Evolutionary conservation across 1,140 invertebrate genomes (phyloP).

Genomic region (Agrilus planipennis): DNA sequence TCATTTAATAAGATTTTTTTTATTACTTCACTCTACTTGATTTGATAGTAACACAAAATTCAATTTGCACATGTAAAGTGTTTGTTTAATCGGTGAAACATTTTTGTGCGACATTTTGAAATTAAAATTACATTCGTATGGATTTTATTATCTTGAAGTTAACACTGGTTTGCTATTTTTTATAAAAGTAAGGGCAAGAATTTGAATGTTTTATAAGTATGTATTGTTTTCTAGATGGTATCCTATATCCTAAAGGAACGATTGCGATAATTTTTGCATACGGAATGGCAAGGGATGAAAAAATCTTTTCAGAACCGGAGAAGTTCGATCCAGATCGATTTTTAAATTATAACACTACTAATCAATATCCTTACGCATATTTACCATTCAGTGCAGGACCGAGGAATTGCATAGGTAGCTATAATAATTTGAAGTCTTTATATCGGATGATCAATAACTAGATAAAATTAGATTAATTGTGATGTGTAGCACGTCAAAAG

Average conservation of each 20-base stretch:
- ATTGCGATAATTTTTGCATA: neutral
- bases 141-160: too few relatives aligned
- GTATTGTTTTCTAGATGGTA: neutral
- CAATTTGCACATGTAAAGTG: too few relatives aligned
- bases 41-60: too few relatives aligned
- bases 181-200: neutral
- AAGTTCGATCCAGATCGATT: constrained; percentile 63
- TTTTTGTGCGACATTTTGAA: neutral
- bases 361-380: constrained; percentile 13
- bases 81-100: neutral
- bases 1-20: too few relatives aligned
- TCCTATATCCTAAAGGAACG: neutral
- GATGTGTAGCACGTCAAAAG: too few relatives aligned
- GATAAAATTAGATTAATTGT: too few relatives aligned
- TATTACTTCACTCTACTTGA: too few relatives aligned
- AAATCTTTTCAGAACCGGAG: constrained; percentile 57
- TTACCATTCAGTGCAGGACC: constrained; percentile 6
- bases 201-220: neutral
- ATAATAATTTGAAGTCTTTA: too few relatives aligned
- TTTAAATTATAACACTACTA: constrained; percentile 37
- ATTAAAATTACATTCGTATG: too few relatives aligned
- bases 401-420: constrained; percentile 5
- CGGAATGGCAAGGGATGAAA: constrained; percentile 42
- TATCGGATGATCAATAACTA: too few relatives aligned
- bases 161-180: too few relatives aligned